Evolutionary conservation across 2,888 invertebrate genomes (phyloP).

Genomic region (Metopia argyrocephala): DNA sequence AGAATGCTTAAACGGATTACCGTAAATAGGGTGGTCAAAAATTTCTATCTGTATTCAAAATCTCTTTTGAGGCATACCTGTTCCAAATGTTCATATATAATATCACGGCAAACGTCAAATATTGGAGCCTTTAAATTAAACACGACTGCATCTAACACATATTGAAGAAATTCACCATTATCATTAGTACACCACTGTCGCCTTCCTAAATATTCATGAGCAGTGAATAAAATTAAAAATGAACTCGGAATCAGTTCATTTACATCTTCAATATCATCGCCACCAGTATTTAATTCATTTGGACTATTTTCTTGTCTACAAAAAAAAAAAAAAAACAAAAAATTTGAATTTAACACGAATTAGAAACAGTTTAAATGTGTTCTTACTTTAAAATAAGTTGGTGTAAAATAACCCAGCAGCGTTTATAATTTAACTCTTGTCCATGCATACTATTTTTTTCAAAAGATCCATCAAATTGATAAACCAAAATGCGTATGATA

Average conservation of each 20-base stretch:
- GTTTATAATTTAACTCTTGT: constrained; percentile 84
- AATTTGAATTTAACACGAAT: not conserved
- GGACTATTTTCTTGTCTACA: constrained; percentile 82
- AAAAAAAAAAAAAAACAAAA: constrained; percentile 12
- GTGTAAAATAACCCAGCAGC: constrained; percentile 91
- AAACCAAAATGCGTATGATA: constrained; percentile 77
- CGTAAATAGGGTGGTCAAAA: too few relatives aligned
- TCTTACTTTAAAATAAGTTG: constrained; percentile 84
- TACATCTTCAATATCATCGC: constrained; percentile 75
- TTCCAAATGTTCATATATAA: constrained; percentile 88
- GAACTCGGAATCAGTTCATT: constrained; percentile 84
- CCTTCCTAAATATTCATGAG: constrained; percentile 90
- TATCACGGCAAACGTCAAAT: constrained; percentile 82
- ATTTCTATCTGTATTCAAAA: too few relatives aligned
- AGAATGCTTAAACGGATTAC: too few relatives aligned
- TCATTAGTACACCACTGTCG: constrained; percentile 88
- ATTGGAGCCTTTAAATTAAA: constrained; percentile 84
- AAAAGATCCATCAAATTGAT: constrained; percentile 84
- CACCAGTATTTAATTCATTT: constrained; percentile 52
- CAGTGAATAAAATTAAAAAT: constrained; percentile 87
- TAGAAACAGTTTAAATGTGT: not conserved
- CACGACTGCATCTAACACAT: constrained; percentile 87
- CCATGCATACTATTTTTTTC: constrained; percentile 82
- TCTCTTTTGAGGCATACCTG: too few relatives aligned
- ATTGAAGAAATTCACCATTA: constrained; percentile 87